These are phyloP conservation scores for Hormiphora californensis DNA, from an alignment of 37 sponge, comb jelly and placozoan species.

Conservation along the genomic window DNA sequence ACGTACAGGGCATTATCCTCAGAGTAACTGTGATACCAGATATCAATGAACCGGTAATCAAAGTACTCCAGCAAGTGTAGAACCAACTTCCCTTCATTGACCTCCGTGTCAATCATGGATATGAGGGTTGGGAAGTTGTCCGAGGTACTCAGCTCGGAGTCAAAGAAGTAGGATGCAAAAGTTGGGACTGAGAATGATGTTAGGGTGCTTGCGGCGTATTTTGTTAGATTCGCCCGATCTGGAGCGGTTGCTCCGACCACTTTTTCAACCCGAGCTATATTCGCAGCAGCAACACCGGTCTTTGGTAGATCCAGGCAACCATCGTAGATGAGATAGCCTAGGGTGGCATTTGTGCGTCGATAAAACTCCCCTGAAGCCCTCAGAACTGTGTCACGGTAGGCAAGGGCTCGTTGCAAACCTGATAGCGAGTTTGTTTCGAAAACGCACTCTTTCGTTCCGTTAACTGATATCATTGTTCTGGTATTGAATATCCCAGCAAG, in stretches of 20 bases:
- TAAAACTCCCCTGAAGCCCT: no score
- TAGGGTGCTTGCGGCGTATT: no score
- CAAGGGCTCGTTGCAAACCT: no score
- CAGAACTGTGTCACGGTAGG: no score
- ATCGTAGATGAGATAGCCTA: slow-evolving; percentile 32
- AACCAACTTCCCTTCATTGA: neutral
- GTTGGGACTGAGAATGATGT: no score
- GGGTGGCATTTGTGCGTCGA: no score
- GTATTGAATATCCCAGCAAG: no score
- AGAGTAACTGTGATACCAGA: slow-evolving; percentile 45
- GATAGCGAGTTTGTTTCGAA: no score
- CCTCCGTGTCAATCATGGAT: slow-evolving; percentile 9
- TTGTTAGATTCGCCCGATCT: neutral
- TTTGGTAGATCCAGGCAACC: neutral
- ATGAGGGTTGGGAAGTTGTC: neutral
- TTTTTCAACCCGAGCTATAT: neutral
- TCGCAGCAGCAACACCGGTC: neutral
- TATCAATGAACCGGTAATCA: neutral
- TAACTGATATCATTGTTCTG: no score
- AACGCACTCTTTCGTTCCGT: no score
- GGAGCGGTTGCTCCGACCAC: neutral
- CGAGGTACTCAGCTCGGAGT: neutral
- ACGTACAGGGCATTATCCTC: neutral
- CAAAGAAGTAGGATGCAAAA: neutral
- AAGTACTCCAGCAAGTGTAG: neutral